A percentile compares a stretch with the other conserved stretches of the same genome.
phyloP scores from a whole-genome alignment of 1,140 invertebrate genomes.

The Phortica variegata region DNA sequence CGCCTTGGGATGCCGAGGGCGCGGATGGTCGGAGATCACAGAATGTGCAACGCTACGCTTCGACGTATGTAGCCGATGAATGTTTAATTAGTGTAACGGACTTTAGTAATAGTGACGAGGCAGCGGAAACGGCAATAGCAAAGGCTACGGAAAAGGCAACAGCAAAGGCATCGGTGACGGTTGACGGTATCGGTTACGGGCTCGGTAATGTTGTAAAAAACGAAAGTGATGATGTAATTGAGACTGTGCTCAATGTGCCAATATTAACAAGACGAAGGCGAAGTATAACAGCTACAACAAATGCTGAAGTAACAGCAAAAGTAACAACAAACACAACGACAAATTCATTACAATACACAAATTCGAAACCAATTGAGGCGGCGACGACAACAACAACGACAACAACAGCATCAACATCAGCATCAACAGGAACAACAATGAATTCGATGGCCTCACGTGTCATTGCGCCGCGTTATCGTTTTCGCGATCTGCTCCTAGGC shows the following conservation, averaged over 20 bases:
- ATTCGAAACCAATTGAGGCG: no score
- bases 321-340: slow-evolving; percentile 7
- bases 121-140: not conserved
- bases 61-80: slow-evolving; percentile 30
- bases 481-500: slow-evolving; percentile 75
- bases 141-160: slow-evolving; percentile 6
- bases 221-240: slow-evolving; percentile 5
- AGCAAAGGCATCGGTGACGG: slow-evolving; percentile 6
- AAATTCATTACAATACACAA: not conserved
- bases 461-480: slow-evolving; percentile 64
- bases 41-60: slow-evolving; percentile 6
- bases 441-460: slow-evolving; percentile 29
- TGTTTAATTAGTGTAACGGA: slow-evolving; percentile 53
- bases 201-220: not conserved
- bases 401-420: slow-evolving; percentile 12
- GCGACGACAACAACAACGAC: slow-evolving; percentile 11
- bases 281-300: slow-evolving; percentile 31
- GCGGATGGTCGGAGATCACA: slow-evolving; percentile 18
- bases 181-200: no score
- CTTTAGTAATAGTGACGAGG: slow-evolving; percentile 38
- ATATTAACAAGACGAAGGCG: no score
- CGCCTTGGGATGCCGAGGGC: slow-evolving; percentile 21
- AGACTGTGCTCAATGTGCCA: slow-evolving; percentile 18
- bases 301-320: slow-evolving; percentile 18
- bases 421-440: slow-evolving; percentile 16